Evolutionary conservation across 1,140 invertebrate species (phyloP).

Genomic region (Phymorhynchus buccinoides): DNA sequence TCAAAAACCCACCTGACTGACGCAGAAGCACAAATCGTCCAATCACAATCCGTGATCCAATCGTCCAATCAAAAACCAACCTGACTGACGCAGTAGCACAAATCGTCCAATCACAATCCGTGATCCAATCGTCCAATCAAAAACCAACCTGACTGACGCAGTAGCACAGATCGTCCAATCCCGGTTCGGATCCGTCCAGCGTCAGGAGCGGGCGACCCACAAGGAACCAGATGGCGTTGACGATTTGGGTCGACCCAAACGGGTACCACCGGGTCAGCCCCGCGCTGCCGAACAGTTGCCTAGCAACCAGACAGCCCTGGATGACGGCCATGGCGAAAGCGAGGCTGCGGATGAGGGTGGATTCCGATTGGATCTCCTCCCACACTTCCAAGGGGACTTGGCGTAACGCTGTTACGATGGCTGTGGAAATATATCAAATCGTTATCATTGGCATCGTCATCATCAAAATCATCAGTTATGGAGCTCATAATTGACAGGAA

Average conservation of each 20-base stretch:
- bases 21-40: no score
- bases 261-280: conserved; percentile 69
- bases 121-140: no score
- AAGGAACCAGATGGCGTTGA: conserved; percentile 59
- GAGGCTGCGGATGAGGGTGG: conserved; percentile 51
- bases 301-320: conserved; percentile 60
- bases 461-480: no score
- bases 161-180: conserved; percentile 56
- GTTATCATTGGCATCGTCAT: no score
- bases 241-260: conserved; percentile 59
- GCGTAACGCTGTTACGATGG: conserved; percentile 63
- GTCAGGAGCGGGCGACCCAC: conserved; percentile 50
- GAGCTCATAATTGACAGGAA: no score
- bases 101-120: no score
- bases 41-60: no score
- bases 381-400: conserved; percentile 52
- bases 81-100: no score
- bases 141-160: conserved; percentile 57
- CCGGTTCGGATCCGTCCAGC: conserved; percentile 54
- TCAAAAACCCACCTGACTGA: no score
- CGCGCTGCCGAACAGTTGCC: conserved; percentile 67
- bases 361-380: conserved; percentile 52
- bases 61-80: no score
- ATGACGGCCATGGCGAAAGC: conserved; percentile 63
- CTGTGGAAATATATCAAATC: conserved; percentile 40